phyloP scores from a whole-genome alignment of 1,140 invertebrate species.

The Andrena cerasifolii region DNA sequence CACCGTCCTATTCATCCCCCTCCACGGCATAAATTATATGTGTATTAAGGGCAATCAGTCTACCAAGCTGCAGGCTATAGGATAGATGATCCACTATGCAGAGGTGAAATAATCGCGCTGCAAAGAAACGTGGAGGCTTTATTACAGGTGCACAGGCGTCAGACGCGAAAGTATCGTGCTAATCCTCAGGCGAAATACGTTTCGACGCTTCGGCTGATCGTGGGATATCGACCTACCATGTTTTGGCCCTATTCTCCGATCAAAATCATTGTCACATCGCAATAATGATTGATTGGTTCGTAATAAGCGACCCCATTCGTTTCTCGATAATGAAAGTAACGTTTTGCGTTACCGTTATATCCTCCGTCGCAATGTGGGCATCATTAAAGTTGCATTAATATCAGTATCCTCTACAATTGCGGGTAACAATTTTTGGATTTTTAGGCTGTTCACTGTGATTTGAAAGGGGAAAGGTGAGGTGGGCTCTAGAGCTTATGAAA shows the following conservation, averaged over 20 bases:
- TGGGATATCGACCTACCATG: slow-evolving; percentile 51
- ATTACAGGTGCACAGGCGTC: slow-evolving; percentile 22
- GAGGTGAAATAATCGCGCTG: slow-evolving; percentile 17
- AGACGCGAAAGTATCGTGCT: slow-evolving; percentile 29
- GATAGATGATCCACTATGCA: slow-evolving; percentile 29
- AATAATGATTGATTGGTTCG: slow-evolving; percentile 34
- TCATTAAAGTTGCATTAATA: slow-evolving; percentile 24
- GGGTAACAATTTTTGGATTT: too few species aligned
- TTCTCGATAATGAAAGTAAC: slow-evolving; percentile 10
- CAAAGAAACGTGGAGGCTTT: slow-evolving; percentile 21
- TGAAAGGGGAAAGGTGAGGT: too few species aligned
- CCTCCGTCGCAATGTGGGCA: neutral
- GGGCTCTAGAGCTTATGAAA: too few species aligned
- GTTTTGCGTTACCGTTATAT: neutral
- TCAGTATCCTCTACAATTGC: too few species aligned
- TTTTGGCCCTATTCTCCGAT: slow-evolving; percentile 28
- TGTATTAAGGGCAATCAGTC: slow-evolving; percentile 71
- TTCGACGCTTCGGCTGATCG: slow-evolving; percentile 22
- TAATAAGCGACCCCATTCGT: slow-evolving; percentile 6
- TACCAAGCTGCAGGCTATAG: slow-evolving; percentile 19
- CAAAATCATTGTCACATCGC: slow-evolving; percentile 12
- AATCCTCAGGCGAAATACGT: slow-evolving; percentile 25
- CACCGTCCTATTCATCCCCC: neutral
- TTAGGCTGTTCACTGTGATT: too few species aligned
- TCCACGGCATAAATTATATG: slow-evolving; percentile 63